Base-by-base conservation (phyloP, 2,113 vertebrate genomes). In the Tragelaphus strepsiceros region DNA sequence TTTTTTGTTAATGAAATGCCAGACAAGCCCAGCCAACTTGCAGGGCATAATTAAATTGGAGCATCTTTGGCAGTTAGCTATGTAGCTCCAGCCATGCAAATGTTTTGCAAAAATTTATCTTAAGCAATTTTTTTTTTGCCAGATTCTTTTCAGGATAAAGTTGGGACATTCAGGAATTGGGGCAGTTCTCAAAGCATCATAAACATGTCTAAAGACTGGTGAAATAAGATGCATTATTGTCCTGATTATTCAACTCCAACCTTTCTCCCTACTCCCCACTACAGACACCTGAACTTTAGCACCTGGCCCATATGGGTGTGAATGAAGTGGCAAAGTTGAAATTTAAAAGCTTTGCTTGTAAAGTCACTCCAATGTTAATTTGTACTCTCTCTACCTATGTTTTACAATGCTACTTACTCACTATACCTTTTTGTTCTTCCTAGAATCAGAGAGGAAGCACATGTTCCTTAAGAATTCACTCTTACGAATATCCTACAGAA, bases 1-100 rank as follows among this genome's bases (percentile, higher is more conserved):
- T 94, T 97, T 98, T 97, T 96, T 97, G 97, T 97, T 97, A 96
- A 98, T 96, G 94, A 98, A 97, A 96, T 98, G 97, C 93, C 96
- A 97, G 93, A 96, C 56, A 97, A 93, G 32, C 94, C 19, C 67
- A 96, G 95, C 91, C 96, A 93, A 92, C 80, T 95, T 94, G 91
- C 86, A 19, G 49, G 89, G 93, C 96, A 85, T 91, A 96, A 87
- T 93, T 85, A 97, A 96, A 96, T 61, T 77, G 88, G 93, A 95
- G 22, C 89, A 39, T 96, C 89, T 80, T 97, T 97, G 97, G 96
- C 97, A 96, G 91, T 71, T 80, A 35, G 46, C 35, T 90, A 19
- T 4, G n/a, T 30, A 54, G 86, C 26, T 96, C 96, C 21, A 62
- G 87, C 80, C 87, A 32, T 80, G n/a, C 88, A 97, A 97, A 93